Conservation (phyloP, 2,888 invertebrate species). For the Drosophila diplacantha region DNA sequence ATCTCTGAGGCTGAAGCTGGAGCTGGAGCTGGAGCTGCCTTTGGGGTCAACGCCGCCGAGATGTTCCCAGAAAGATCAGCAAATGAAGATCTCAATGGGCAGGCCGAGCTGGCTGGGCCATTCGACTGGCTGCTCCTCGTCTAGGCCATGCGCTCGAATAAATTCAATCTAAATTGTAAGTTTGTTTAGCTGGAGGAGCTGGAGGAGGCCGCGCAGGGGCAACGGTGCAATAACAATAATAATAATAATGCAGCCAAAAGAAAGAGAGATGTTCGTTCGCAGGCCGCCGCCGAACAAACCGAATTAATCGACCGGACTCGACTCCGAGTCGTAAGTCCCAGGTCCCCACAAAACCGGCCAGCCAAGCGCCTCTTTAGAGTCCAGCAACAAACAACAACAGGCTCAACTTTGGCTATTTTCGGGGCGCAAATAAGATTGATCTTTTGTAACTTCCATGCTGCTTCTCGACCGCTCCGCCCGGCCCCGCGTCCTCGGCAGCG, state of each 20-base stretch:
- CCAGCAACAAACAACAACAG: slow-evolving; percentile 41
- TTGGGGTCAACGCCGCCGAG: slow-evolving; percentile 72
- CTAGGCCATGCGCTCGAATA: slow-evolving; percentile 68
- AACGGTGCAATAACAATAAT: slow-evolving; percentile 54
- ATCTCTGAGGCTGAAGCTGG: slow-evolving; percentile 18
- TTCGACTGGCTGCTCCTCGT: slow-evolving; percentile 59
- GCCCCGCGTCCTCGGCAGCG: slow-evolving; percentile 62
- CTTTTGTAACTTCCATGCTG: slow-evolving; percentile 70
- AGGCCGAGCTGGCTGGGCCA: slow-evolving; percentile 23
- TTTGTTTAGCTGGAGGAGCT: slow-evolving; percentile 69
- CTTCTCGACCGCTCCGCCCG: slow-evolving; percentile 18
- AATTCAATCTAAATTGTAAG: slow-evolving; percentile 75
- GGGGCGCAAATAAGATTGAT: slow-evolving; percentile 73
- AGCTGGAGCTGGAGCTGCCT: slow-evolving; percentile 47
- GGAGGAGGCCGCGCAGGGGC: slow-evolving; percentile 23
- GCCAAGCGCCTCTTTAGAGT: slow-evolving; percentile 38
- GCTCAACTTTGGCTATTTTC: slow-evolving; percentile 42
- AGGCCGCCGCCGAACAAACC: slow-evolving; percentile 37
- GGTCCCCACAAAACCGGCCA: slow-evolving; percentile 6
- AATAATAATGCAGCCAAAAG: slow-evolving; percentile 56
- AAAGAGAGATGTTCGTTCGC: slow-evolving; percentile 43
- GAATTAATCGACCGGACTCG: slow-evolving; percentile 63
- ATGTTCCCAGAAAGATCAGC: slow-evolving; percentile 77
- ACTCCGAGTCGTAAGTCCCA: slow-evolving; percentile 13
- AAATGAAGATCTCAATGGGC: slow-evolving; percentile 75